A percentile compares a stretch with the other conserved stretches of the same genome.
Conservation (phyloP, 2,113 vertebrate species). For the Trachemys scripta region DNA sequence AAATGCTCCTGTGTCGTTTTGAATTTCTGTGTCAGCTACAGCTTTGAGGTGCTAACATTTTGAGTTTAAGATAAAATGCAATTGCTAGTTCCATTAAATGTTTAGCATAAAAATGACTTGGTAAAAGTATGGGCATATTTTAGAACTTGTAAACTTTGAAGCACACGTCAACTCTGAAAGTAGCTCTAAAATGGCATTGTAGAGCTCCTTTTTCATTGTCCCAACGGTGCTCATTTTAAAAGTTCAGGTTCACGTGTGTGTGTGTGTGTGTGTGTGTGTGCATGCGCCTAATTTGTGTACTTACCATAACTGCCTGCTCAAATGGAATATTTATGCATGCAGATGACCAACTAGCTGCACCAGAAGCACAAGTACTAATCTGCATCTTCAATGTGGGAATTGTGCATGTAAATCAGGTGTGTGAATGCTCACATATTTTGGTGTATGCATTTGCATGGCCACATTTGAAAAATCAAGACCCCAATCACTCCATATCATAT, state of each 20-base stretch:
- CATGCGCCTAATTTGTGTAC: background rate
- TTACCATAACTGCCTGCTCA: background rate
- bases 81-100: background rate
- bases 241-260: background rate
- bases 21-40: background rate
- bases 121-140: background rate
- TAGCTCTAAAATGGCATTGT: too few species aligned
- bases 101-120: background rate
- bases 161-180: background rate
- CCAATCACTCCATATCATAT: background rate
- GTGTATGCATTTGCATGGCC: background rate
- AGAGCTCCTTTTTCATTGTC: background rate
- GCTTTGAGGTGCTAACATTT: background rate
- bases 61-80: background rate
- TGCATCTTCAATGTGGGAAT: background rate
- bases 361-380: background rate
- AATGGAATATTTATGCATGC: background rate
- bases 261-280: accelerated
- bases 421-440: background rate
- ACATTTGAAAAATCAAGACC: background rate
- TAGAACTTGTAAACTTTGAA: background rate
- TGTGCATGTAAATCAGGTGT: too few species aligned
- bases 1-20: accelerated
- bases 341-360: background rate
- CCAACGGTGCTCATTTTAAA: background rate